A percentile compares a stretch with the other conserved stretches of the same genome.
Conservation (phyloP, 2,113 vertebrate genomes). For the Tachysurus fulvidraco region DNA sequence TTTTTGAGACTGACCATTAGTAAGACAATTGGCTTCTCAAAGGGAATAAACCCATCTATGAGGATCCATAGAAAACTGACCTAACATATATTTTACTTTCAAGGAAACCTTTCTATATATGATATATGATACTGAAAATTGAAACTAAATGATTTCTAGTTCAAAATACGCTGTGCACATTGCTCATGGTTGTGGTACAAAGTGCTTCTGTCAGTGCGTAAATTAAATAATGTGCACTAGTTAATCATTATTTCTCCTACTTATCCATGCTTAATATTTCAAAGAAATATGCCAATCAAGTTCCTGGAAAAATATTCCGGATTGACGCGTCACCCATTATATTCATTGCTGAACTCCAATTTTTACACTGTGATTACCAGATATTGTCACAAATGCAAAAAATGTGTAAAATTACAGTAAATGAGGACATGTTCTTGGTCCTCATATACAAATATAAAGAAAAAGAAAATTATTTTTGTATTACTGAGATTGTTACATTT, state of each 20-base stretch:
- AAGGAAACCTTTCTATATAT: neutral
- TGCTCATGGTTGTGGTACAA: neutral
- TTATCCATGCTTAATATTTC: constrained; percentile 10
- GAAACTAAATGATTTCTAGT: neutral
- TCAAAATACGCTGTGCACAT: neutral
- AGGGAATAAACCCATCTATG: neutral
- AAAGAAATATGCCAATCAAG: neutral
- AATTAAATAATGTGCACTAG: neutral
- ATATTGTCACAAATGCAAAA: neutral
- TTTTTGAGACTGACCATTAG: neutral
- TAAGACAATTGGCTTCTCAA: neutral
- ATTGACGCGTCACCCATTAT: neutral
- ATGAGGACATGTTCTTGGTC: neutral
- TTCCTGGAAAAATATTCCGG: constrained; percentile 6
- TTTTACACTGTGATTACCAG: neutral
- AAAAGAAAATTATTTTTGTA: neutral
- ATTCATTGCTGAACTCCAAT: neutral
- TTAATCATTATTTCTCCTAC: neutral
- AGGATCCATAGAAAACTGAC: neutral
- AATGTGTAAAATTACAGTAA: neutral
- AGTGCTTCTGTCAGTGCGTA: neutral
- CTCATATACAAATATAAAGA: neutral
- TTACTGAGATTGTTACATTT: neutral
- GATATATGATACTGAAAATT: neutral
- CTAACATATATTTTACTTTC: neutral